Conservation (phyloP, 2,797 vertebrate genomes). For the Chloroceryle inda region DNA sequence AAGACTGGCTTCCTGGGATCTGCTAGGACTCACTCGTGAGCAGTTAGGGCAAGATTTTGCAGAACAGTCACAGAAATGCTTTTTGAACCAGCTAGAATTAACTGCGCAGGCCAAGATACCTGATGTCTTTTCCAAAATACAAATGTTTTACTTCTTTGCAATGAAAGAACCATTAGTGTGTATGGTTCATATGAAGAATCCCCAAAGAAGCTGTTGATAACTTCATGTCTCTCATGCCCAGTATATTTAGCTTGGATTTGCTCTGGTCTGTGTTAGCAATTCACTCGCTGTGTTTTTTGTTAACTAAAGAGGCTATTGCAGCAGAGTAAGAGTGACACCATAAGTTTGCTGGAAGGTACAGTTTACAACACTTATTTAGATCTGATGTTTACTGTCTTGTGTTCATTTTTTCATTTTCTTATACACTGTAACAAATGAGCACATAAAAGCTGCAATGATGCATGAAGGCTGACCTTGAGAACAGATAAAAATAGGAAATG, state of each 20-base stretch:
- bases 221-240: conserved; percentile 1
- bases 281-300: background rate
- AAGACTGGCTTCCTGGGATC: background rate
- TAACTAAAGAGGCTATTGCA: background rate
- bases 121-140: background rate
- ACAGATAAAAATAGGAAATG: background rate
- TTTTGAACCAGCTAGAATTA: background rate
- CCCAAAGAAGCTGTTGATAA: background rate
- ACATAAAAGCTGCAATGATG: background rate
- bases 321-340: conserved; percentile 23
- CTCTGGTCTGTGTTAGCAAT: conserved; percentile 13
- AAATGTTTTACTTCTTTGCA: background rate
- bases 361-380: conserved; percentile 22
- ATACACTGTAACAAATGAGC: background rate
- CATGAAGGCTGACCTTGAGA: conserved; percentile 29
- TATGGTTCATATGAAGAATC: background rate
- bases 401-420: conserved; percentile 9
- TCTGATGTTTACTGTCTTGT: background rate
- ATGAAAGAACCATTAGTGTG: background rate
- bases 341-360: conserved; percentile 55
- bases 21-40: background rate
- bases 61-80: background rate
- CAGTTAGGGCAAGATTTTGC: background rate
- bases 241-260: background rate
- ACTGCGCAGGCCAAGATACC: background rate